A percentile compares a stretch with the other conserved stretches of the same genome.
Evolutionary conservation across 1,140 invertebrate genomes (phyloP).

Genomic region (Tetragnatha versicolor): DNA sequence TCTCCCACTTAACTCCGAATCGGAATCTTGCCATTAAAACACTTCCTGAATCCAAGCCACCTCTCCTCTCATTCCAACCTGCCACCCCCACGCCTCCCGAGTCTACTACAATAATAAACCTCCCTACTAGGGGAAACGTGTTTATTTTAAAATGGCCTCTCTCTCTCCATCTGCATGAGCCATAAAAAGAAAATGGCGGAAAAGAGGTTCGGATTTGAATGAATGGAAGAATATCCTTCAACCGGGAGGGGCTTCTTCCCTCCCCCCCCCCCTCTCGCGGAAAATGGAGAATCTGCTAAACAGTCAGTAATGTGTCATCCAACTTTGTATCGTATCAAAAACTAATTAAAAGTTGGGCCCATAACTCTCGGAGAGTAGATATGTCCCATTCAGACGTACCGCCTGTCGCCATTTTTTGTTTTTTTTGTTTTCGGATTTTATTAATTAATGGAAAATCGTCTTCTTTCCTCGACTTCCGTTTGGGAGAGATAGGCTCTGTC

Average conservation of each 20-base stretch:
- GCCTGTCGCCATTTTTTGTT: constrained; percentile 5
- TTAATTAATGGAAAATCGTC: constrained; percentile 51
- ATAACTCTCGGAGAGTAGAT: constrained; percentile 40
- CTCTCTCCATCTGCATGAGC: neutral
- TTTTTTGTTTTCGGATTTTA: constrained; percentile 38
- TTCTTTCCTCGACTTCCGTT: constrained; percentile 2
- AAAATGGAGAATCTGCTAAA: neutral
- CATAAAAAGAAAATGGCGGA: constrained; percentile 6
- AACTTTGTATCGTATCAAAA: constrained; percentile 53
- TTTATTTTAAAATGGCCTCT: constrained; percentile 32
- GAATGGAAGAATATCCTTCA: constrained; percentile 4
- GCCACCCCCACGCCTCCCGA: neutral
- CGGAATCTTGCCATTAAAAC: neutral
- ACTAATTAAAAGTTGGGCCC: constrained; percentile 48
- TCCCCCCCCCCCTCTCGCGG: neutral
- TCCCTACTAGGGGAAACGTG: constrained; percentile 5
- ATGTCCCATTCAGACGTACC: constrained; percentile 13
- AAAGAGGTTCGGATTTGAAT: neutral
- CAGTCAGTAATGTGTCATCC: constrained; percentile 37
- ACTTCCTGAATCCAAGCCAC: neutral
- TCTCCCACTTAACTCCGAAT: constrained; percentile 2
- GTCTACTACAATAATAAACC: neutral
- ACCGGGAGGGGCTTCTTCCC: neutral
- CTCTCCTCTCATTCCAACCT: neutral
- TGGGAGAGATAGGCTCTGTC: constrained; percentile 4